These are phyloP conservation scores for Imbricaverruca yamaguchii DNA, from an alignment of 2,888 invertebrate genomes.

Conservation along the genomic window DNA sequence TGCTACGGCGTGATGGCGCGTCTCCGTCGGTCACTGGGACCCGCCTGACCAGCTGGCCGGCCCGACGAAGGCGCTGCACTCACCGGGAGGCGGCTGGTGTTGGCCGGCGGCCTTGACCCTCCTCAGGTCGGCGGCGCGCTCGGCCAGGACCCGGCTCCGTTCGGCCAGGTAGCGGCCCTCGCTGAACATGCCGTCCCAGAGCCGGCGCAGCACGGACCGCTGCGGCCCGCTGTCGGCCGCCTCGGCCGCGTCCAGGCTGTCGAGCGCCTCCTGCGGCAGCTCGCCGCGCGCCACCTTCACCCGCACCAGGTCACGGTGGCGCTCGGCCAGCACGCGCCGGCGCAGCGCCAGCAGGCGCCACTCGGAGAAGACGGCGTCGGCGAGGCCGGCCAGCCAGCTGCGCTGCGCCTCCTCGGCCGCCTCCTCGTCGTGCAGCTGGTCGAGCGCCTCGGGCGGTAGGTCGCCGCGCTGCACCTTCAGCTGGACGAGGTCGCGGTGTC, in stretches of 20 bases:
- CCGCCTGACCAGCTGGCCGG: background rate
- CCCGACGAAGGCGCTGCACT: background rate
- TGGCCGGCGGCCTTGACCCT: background rate
- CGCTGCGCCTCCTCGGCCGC: too few species aligned
- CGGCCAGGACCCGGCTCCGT: background rate
- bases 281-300: conserved; percentile 21
- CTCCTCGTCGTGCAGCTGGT: background rate
- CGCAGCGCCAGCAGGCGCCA: background rate
- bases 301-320: background rate
- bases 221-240: background rate
- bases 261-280: background rate
- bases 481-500: conserved; percentile 4
- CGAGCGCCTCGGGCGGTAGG: background rate
- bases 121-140: conserved; percentile 1
- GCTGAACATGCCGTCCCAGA: background rate
- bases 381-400: background rate
- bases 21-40: too few species aligned
- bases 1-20: too few species aligned
- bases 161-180: background rate
- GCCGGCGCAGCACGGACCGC: background rate
- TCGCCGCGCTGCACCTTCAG: background rate
- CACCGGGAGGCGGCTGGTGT: background rate
- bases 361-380: background rate
- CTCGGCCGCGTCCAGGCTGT: background rate
- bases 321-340: background rate